Base-by-base conservation (phyloP, 2,888 invertebrate genomes). In the Athalia rosae region DNA sequence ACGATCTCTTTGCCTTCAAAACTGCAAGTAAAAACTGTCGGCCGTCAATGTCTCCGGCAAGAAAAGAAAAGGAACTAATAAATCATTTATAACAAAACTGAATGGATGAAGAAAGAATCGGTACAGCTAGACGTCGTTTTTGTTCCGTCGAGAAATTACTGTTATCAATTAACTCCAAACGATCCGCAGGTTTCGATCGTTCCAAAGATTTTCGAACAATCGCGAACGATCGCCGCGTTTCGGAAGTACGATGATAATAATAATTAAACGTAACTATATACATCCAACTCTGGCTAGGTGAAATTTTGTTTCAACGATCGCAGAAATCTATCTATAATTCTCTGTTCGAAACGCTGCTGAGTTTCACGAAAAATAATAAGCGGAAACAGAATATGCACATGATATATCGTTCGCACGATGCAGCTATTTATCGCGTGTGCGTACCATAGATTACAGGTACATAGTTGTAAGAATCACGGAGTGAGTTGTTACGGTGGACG, bases 101-200 rank as follows among this genome's bases (percentile, higher is more conserved):
- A n/a, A n/a, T n/a, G n/a, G n/a, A n/a, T n/a, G n/a, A n/a, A n/a
- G n/a, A n/a, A n/a, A n/a, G n/a, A n/a, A n/a, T n/a, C n/a, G n/a
- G n/a, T 50, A 15, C 11, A 48, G 66, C 5, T 50, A 11, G 64
- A n/a, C 45, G 50, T 53, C 48, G 53, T 67, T 67, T 50, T 67
- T 67, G 11, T 41, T 5, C 50, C 15, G 28, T 41, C 11, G 48
- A 50, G 28, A 53, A 53, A 67, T 67, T 67, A 67, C 67, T 67
- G 67, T 48, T 67, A 53, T 41, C 41, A 28, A 28, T 53, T 67
- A 41, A 15, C n/a, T 67, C 28, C 13, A 53, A 67, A 67, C 41
- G 67, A 53, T 67, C 28, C 28, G 28, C 28, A 28, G 11, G 50
- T 45, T n/a, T 47, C 45, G n/a, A n/a, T 63, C 43, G 43, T 43